phyloP scores from a whole-genome alignment of 2,888 invertebrate genomes.

The Carabus problematicus region DNA sequence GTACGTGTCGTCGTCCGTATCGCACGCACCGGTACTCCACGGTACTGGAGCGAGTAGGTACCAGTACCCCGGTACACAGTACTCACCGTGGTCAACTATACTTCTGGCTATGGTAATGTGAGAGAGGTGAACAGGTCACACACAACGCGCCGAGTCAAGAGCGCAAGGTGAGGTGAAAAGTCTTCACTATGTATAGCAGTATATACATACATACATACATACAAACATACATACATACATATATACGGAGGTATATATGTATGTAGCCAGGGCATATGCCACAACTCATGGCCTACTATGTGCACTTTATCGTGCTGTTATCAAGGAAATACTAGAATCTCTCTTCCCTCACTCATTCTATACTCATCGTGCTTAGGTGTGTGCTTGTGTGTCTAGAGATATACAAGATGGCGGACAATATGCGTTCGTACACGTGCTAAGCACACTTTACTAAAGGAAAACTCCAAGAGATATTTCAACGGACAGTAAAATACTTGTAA shows the following conservation, averaged over 20 bases:
- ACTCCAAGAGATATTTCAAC: no score
- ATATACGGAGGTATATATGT: background rate
- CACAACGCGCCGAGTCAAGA: constrained; percentile 58
- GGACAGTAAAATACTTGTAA: no score
- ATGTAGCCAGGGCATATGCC: constrained; percentile 50
- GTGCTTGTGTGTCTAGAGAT: constrained; percentile 4
- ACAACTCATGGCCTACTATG: constrained; percentile 53
- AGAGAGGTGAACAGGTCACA: constrained; percentile 59
- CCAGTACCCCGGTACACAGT: constrained; percentile 46
- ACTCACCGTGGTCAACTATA: constrained; percentile 53
- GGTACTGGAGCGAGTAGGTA: constrained; percentile 44
- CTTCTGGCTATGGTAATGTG: constrained; percentile 58
- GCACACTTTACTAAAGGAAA: no score
- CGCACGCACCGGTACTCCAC: constrained; percentile 49
- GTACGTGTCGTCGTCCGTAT: constrained; percentile 55
- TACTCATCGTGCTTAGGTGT: background rate
- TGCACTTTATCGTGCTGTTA: constrained; percentile 28
- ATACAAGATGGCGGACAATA: no score
- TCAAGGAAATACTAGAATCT: constrained; percentile 35
- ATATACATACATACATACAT: constrained; percentile 12
- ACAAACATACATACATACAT: constrained; percentile 21
- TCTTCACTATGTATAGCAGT: constrained; percentile 36
- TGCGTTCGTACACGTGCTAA: no score
- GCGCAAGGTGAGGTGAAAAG: constrained; percentile 47
- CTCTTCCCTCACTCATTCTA: background rate